Base-by-base conservation (phyloP, 2,113 vertebrate species). In the Clarias gariepinus region DNA sequence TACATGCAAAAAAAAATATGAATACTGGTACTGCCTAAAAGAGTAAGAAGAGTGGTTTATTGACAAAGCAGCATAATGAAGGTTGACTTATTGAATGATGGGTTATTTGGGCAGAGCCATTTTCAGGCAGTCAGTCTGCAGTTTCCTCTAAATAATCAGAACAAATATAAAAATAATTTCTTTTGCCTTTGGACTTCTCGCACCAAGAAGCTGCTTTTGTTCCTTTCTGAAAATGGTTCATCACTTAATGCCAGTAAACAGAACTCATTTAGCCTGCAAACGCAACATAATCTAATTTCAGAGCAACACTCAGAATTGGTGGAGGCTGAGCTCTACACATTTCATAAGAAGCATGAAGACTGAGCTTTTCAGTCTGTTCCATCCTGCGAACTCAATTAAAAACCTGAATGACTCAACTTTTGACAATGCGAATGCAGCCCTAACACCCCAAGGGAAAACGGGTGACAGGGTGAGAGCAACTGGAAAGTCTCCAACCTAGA, bases 221-320 rank as follows among this genome's bases (percentile, higher is more conserved):
- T 81, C 30, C 53, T 64, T 85, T 78, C 77, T 19, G n/a, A 68
- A 80, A 79, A 86, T 58, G 28, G 36, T 80, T 87, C 30, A 66
- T 64, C 47, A 66, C 61, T 82, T 87, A 87, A 82, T 87, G 80
- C 68, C 57, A 41, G 85, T 69, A 74, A 86, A 92, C 91, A 85
- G 12, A 19, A 66, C 25, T 88, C 85, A 77, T 88, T 15, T 21
- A 89, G 88, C 85, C 89, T 88, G 83, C 87, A 92, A 93, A 92
- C 91, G 89, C 78, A 79, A 83, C 63, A 82, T 93, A 92, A 95
- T 93, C 88, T 16, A 88, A 84, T 93, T 94, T 88, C 30, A 30
- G 79, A 73, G 21, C 88, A 87, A 5, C 36, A 66, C 79, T 64
- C 68, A 86, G 88, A 80, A 81, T 28, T 69, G 57, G 82, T 71